These are phyloP conservation scores for Euglossa dilemma DNA, from an alignment of 1,140 invertebrate species.

Conservation along the genomic window DNA sequence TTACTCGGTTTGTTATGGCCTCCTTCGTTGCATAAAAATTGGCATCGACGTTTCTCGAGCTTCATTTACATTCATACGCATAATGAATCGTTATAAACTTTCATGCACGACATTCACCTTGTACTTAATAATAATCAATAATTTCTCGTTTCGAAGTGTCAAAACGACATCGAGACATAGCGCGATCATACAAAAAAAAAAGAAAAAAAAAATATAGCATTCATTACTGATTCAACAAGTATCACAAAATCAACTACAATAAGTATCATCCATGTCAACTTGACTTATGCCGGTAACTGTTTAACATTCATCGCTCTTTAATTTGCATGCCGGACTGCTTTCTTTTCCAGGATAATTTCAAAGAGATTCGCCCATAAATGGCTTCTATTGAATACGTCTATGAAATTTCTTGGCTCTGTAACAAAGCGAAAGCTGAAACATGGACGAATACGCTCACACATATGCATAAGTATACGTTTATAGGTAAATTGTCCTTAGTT, in stretches of 20 bases:
- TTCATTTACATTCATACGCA: background rate
- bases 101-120: background rate
- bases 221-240: background rate
- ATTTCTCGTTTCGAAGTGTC: background rate
- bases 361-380: background rate
- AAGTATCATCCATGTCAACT: background rate
- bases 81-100: background rate
- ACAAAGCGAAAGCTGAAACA: conserved; percentile 3
- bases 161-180: background rate
- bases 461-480: background rate
- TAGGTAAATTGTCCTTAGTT: background rate
- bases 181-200: background rate
- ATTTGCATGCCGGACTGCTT: background rate
- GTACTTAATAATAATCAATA: background rate
- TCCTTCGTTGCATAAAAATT: conserved; percentile 7
- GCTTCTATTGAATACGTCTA: background rate
- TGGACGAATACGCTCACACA: background rate
- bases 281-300: background rate
- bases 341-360: conserved; percentile 5
- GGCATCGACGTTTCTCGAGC: background rate
- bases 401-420: background rate
- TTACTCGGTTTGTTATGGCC: conserved; percentile 32
- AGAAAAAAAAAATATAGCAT: background rate
- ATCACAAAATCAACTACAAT: conserved; percentile 1
- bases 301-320: background rate